Conservation (phyloP, 1,140 invertebrate genomes). For the Sycobia sp. region DNA sequence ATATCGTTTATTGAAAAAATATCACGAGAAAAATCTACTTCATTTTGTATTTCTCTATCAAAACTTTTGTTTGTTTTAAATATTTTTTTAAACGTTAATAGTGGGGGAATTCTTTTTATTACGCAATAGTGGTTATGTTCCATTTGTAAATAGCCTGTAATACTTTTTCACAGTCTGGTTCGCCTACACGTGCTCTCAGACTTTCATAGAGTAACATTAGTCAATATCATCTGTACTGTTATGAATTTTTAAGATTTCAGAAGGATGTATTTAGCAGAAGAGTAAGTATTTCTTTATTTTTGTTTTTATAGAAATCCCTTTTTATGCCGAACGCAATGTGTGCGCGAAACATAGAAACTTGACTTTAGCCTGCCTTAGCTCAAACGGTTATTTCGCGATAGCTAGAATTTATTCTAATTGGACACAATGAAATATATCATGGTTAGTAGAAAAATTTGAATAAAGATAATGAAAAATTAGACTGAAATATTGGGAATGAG, state of each 20-base stretch:
- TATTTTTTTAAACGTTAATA: no score
- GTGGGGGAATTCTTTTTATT: not conserved
- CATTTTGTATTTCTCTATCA: not conserved
- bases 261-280: constrained; percentile 18
- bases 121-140: not conserved
- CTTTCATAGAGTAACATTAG: no score
- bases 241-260: no score
- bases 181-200: constrained; percentile 4
- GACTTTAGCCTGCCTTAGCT: constrained; percentile 1
- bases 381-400: not conserved
- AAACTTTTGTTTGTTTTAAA: not conserved
- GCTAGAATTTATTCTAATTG: not conserved
- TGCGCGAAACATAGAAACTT: not conserved
- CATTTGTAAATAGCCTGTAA: constrained; percentile 39
- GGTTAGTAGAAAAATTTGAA: not conserved
- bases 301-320: no score
- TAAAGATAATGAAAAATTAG: constrained; percentile 8
- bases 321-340: no score
- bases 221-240: no score
- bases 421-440: not conserved
- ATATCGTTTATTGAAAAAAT: not conserved
- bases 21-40: not conserved
- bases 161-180: constrained; percentile 53
- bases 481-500: not conserved
- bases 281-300: not conserved